Percentiles rank a stretch among this genome's conserved stretches.
Conservation (phyloP, 2,888 invertebrate species). For the Bimastos eiseni region DNA sequence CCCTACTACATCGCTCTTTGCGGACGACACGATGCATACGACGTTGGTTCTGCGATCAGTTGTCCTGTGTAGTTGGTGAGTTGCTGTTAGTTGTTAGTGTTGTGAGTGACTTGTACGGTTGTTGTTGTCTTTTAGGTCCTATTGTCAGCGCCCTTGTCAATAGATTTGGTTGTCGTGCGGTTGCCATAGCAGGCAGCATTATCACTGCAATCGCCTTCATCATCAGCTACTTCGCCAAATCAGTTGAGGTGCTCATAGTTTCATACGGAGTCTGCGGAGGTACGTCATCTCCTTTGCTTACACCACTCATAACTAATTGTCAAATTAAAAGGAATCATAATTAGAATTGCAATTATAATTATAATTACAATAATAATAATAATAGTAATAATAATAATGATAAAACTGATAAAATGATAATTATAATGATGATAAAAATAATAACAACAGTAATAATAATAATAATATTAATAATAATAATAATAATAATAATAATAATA, state of each 20-base stretch:
- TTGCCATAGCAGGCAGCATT: conserved; percentile 81
- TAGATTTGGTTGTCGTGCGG: conserved; percentile 85
- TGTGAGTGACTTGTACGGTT: too few species aligned
- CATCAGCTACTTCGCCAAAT: conserved; percentile 76
- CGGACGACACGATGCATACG: too few species aligned
- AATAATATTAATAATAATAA: not conserved
- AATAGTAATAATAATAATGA: too few species aligned
- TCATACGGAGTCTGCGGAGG: conserved; percentile 85
- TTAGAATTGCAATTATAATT: too few species aligned
- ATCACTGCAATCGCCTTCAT: conserved; percentile 74
- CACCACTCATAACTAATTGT: not conserved
- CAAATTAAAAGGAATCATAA: not conserved
- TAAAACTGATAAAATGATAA: too few species aligned
- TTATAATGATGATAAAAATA: too few species aligned
- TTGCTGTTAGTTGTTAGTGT: too few species aligned
- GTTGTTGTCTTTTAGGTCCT: conserved; percentile 72
- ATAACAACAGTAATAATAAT: too few species aligned
- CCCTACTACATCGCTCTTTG: too few species aligned
- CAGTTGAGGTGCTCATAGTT: conserved; percentile 78
- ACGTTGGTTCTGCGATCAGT: too few species aligned
- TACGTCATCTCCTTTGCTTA: conserved; percentile 57
- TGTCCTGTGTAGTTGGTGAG: not conserved
- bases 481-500: too few species aligned
- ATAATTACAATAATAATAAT: not conserved
- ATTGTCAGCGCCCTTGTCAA: conserved; percentile 91